Conservation (phyloP, 2,113 vertebrate species). For the Chamaea fasciata region DNA sequence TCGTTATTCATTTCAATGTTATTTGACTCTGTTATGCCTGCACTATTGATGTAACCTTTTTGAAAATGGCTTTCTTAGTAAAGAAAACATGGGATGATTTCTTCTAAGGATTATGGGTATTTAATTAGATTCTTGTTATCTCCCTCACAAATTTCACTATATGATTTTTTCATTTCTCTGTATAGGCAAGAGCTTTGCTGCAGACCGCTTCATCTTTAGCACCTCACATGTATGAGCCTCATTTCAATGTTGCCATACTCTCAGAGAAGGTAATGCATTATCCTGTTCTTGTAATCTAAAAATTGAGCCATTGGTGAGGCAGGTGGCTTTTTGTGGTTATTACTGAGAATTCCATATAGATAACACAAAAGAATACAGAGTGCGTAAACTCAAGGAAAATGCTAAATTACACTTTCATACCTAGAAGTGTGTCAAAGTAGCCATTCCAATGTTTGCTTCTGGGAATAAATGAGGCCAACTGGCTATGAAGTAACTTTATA, state of each 20-base stretch:
- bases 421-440: background rate
- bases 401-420: background rate
- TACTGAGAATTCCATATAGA: background rate
- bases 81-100: background rate
- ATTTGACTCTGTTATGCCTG: background rate
- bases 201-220: conserved; percentile 89
- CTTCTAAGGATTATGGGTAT: background rate
- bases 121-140: background rate
- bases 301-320: background rate
- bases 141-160: background rate
- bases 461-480: background rate
- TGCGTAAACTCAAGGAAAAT: background rate
- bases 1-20: background rate
- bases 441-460: background rate
- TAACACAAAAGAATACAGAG: background rate
- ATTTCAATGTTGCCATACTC: conserved; percentile 90
- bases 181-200: conserved; percentile 88
- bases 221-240: conserved; percentile 94
- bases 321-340: background rate
- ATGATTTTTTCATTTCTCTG: background rate
- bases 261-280: conserved; percentile 86
- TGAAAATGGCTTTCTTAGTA: background rate
- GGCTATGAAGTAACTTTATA: background rate
- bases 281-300: background rate
- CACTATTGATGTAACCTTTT: background rate